Evolutionary conservation across 2,888 invertebrate species (phyloP), one percentile per base, ranked within the genome.

Genomic region (Masnerella sp.): DNA sequence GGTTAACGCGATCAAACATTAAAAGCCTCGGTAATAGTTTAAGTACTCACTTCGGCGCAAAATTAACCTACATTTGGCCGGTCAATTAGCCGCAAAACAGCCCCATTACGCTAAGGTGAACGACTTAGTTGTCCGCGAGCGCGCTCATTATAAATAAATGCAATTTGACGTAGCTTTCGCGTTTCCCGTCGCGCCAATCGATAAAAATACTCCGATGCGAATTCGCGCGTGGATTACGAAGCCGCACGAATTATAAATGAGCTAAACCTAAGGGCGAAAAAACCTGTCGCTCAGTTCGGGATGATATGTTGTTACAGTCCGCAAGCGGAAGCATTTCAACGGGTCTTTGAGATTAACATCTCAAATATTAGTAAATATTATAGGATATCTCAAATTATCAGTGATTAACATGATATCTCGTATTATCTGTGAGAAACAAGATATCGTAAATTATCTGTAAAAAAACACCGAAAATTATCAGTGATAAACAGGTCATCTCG

Each of bases 61-160:
- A 65, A 65, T 72, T 54, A 67, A 72, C 67, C 61, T 20, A 72
- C 36, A 72, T 72, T 54, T 61, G 56, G 54, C 40, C 61, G 20
- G 59, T 54, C 54, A 61, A 62, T 73, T 62, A 73, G 45, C 62
- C 49, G 47, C 58, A 12, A 62, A 73, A 67, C 59, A 20, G 56
- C 14, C 42, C 54, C 43, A 49, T 67, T 42, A 43, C 18, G 11
- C 7, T 36, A 58, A 64, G 73, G 58, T 68, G 73, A 74, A 68
- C 64, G 69, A 74, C 69, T 74, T 64, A 58, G 59, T 74, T 59
- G 52, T 34, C 47, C 43, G 52, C 69, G 69, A 69, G 64, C 36
- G 52, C 36, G 38, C 47, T 45, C 54, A 74, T 74, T 69, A 74
- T 68, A 74, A 67, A 73, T 73, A 67, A 51, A 74, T 69, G 54